A percentile compares a stretch with the other conserved stretches of the same genome.
phyloP scores from a whole-genome alignment of 2,113 vertebrate species.

The Cygnus atratus region DNA sequence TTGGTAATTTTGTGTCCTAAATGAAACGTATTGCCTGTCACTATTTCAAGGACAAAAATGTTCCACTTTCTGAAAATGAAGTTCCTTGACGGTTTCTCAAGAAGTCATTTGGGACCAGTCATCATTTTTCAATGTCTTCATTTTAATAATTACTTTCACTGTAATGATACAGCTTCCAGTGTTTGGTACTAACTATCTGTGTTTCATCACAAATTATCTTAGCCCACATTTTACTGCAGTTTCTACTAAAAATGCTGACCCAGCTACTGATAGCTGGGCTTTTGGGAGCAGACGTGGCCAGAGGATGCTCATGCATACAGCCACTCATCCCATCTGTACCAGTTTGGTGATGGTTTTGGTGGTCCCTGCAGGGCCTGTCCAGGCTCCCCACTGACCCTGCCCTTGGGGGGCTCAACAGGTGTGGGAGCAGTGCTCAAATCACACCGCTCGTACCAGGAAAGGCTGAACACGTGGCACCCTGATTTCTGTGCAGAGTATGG shows the following conservation, averaged over 20 bases:
- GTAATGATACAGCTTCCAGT: neutral
- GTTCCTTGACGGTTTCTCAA: neutral
- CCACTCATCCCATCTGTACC: neutral
- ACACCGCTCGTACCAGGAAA: fast-evolving
- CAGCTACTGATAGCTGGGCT: neutral
- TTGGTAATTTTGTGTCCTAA: neutral
- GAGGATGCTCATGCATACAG: neutral
- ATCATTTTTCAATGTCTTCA: neutral
- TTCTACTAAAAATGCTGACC: neutral
- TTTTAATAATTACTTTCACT: neutral
- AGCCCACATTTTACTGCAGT: neutral
- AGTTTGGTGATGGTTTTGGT: neutral
- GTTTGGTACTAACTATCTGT: neutral
- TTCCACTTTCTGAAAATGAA: neutral
- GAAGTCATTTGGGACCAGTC: neutral
- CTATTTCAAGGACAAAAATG: neutral
- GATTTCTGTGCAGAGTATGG: neutral
- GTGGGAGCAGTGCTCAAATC: fast-evolving
- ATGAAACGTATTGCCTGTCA: neutral
- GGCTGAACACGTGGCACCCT: neutral
- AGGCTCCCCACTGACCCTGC: neutral
- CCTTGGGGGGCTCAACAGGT: fast-evolving
- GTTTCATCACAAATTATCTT: neutral
- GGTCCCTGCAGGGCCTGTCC: neutral
- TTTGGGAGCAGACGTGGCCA: neutral